Evolutionary conservation across 2,797 vertebrate genomes (phyloP).

Genomic region (Austrolebias charrua): DNA sequence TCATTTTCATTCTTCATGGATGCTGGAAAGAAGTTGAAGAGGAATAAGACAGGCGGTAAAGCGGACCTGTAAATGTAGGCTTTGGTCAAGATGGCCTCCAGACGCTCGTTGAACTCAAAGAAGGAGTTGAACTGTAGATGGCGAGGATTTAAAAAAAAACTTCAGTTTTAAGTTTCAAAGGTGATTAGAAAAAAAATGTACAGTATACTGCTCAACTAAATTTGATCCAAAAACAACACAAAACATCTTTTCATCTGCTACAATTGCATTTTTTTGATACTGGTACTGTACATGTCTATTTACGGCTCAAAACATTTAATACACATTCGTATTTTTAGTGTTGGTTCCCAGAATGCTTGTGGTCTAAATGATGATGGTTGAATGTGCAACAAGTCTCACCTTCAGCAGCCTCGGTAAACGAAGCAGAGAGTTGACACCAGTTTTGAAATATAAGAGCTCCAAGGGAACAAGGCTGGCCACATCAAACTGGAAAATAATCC

Average conservation of each 20-base stretch:
- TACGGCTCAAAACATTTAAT: too few relatives aligned
- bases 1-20: too few relatives aligned
- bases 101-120: conserved; percentile 94
- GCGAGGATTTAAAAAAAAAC: neutral
- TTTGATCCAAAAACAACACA: too few relatives aligned
- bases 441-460: conserved; percentile 91
- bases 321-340: neutral
- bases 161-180: neutral
- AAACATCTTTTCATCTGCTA: too few relatives aligned
- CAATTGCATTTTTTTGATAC: too few relatives aligned
- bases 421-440: conserved; percentile 89
- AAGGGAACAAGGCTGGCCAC: conserved; percentile 88
- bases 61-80: conserved; percentile 96
- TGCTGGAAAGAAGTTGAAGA: too few relatives aligned
- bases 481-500: conserved; percentile 84
- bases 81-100: conserved; percentile 95
- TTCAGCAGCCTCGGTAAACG: conserved; percentile 92
- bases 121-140: conserved; percentile 88
- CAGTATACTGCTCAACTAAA: too few relatives aligned
- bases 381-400: conserved; percentile 71
- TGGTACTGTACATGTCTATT: too few relatives aligned
- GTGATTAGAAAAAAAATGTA: neutral
- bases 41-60: neutral
- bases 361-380: too few relatives aligned
- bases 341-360: neutral